Evolutionary conservation across 2,797 vertebrate genomes (phyloP).

Genomic region (Labeo calbasu): DNA sequence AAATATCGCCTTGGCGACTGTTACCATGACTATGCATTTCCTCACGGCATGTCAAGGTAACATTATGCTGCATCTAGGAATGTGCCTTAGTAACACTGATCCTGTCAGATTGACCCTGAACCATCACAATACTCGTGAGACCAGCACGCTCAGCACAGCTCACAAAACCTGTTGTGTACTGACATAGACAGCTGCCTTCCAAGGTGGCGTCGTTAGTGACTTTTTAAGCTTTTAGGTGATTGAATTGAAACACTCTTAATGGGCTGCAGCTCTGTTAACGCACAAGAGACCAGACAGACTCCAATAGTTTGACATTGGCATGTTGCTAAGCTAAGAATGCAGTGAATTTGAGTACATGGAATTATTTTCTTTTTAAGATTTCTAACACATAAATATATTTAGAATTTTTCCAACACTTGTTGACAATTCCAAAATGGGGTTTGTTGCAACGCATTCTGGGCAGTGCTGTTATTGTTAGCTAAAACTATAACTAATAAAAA

Average conservation of each 20-base stretch:
- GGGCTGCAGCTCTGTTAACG: neutral
- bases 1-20: slow-evolving; percentile 51
- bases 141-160: neutral
- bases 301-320: neutral
- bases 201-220: neutral
- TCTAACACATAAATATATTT: neutral
- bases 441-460: neutral
- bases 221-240: neutral
- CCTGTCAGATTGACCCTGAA: neutral
- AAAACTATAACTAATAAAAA: neutral
- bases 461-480: neutral
- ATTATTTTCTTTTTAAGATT: neutral
- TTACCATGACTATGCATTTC: slow-evolving; percentile 66
- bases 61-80: slow-evolving; percentile 62
- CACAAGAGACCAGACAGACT: neutral
- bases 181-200: neutral
- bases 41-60: slow-evolving; percentile 60
- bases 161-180: slow-evolving; percentile 23
- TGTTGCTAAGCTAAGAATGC: neutral
- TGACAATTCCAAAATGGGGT: neutral
- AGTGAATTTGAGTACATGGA: neutral
- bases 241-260: neutral
- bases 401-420: neutral
- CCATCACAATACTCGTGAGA: slow-evolving; percentile 1
- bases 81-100: slow-evolving; percentile 66